These are phyloP conservation scores for Drosophila picticornis DNA, from an alignment of 2,888 invertebrate species.

Conservation along the genomic window DNA sequence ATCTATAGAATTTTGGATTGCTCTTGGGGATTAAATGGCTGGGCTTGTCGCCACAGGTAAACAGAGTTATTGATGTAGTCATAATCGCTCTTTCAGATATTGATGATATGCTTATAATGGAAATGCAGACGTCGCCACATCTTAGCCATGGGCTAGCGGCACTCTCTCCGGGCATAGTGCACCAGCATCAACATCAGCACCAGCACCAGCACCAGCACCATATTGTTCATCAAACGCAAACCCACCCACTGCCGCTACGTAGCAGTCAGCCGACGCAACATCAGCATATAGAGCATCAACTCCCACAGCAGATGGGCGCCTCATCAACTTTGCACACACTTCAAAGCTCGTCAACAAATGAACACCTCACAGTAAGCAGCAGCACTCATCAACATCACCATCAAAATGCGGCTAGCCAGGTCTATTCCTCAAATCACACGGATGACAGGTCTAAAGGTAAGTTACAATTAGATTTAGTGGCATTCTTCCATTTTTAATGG, in stretches of 20 bases:
- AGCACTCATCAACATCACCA: conserved; percentile 53
- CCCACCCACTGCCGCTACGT: conserved; percentile 40
- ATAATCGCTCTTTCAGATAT: conserved; percentile 48
- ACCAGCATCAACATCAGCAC: conserved; percentile 46
- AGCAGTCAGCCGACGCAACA: conserved; percentile 39
- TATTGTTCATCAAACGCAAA: conserved; percentile 38
- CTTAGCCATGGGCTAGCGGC: conserved; percentile 80
- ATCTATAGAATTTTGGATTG: conserved; percentile 2
- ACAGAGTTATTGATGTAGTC: conserved; percentile 18
- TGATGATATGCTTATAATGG: conserved; percentile 83
- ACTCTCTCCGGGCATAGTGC: conserved; percentile 64
- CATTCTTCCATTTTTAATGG: not conserved
- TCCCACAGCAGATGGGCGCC: conserved; percentile 41
- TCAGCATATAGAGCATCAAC: conserved; percentile 33
- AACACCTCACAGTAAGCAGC: conserved; percentile 37
- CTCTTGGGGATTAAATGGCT: not conserved
- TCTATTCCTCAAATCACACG: conserved; percentile 50
- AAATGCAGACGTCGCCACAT: conserved; percentile 83
- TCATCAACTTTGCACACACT: conserved; percentile 60
- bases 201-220: conserved; percentile 30
- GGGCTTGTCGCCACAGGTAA: conserved; percentile 8
- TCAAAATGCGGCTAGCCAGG: conserved; percentile 41
- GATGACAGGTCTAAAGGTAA: conserved; percentile 74
- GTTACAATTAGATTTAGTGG: conserved; percentile 1
- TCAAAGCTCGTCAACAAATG: conserved; percentile 52